Conservation (phyloP, 2,888 invertebrate genomes). For the Cylloceria caligata region DNA sequence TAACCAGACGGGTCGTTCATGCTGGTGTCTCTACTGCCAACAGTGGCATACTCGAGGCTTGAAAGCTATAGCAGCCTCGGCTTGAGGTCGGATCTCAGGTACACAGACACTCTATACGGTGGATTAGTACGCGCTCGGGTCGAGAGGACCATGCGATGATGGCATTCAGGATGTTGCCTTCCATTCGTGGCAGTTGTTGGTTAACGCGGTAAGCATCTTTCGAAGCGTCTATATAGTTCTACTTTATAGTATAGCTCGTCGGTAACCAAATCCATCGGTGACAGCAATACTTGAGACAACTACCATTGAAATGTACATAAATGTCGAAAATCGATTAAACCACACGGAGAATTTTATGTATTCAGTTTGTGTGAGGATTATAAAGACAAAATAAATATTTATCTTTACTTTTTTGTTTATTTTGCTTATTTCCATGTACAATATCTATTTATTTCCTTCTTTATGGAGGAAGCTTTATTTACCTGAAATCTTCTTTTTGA, state of each 20-base stretch:
- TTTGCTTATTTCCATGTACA: not conserved
- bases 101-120: constrained; percentile 43
- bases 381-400: not conserved
- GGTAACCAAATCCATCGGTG: not conserved
- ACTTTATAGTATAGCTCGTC: not conserved
- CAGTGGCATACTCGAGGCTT: constrained; percentile 44
- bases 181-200: constrained; percentile 10
- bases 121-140: constrained; percentile 49
- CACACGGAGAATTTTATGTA: not conserved
- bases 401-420: not conserved
- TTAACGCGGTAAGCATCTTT: constrained; percentile 40
- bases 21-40: constrained; percentile 17
- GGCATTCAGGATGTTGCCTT: constrained; percentile 40
- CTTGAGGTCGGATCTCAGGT: constrained; percentile 54
- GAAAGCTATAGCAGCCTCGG: constrained; percentile 23
- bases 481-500: no score
- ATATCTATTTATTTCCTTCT: not conserved
- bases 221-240: not conserved
- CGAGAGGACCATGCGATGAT: constrained; percentile 39
- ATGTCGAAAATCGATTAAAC: not conserved
- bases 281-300: not conserved
- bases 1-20: constrained; percentile 34
- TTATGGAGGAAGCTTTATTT: no score
- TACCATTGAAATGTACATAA: not conserved
- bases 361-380: not conserved